Evolutionary conservation across 2,888 invertebrate genomes (phyloP), one percentile per base, ranked within the genome.

Genomic region (Timema podura): DNA sequence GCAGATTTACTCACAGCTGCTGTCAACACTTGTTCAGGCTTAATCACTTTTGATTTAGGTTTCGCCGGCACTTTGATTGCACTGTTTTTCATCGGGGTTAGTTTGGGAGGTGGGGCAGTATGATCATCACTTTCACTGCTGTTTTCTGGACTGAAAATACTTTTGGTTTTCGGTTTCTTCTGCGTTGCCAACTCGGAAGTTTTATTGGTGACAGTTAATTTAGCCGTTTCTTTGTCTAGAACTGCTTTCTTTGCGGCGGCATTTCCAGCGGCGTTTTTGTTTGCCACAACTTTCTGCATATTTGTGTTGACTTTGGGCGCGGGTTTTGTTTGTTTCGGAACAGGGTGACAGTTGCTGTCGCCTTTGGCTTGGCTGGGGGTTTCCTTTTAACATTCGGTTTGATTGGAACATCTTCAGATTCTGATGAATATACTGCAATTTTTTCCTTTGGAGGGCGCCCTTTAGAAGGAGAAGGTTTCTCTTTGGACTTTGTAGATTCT

Each of bases 101-200:
- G 73, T 77, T 85, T 86, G 3, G 81, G 78, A 11, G 81, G 79
- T 59, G 80, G 77, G 16, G 82, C 80, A 67, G 78, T 79, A 16
- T 76, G 73, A 59, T 76, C 77, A 72, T 85, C 85, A 74, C 88
- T 88, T 76, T 88, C 88, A n/a, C 88, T 88, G 74, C 88, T 87
- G 74, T 92, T 92, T 75, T 91, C 92, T 0, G 92, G 92, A 68
- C 92, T 92, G 77, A 92, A 92, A 77, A 92, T 92, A 77, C 92
- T 91, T 78, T 91, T 91, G 79, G 89, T 90, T 77, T 90, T 91
- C 61, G 79, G 74, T 75, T 82, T 82, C 66, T 82, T 81, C 70
- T 78, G 80, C 6, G 76, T 78, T 57, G 79, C 48, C 2, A 69
- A 10, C 10, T 71, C 73, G 16, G 68, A 49, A 64, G 65, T 79